These are phyloP conservation scores for Acronicta leporina DNA, from an alignment of 2,888 invertebrate genomes.

Conservation along the genomic window DNA sequence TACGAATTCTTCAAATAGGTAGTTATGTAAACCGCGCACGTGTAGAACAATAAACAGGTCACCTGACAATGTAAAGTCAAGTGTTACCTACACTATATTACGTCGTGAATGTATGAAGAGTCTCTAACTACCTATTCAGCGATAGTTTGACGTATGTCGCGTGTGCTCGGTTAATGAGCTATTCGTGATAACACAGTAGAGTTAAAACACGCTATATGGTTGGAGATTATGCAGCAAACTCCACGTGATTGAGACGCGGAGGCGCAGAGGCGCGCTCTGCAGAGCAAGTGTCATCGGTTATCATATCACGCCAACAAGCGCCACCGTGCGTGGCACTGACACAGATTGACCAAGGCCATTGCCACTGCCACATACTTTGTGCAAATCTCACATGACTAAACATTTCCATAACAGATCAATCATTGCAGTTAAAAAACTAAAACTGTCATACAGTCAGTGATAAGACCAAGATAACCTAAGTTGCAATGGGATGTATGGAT, in stretches of 20 bases:
- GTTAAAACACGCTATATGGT: slow-evolving; percentile 23
- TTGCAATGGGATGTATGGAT: slow-evolving; percentile 6
- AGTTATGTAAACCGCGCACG: slow-evolving; percentile 40
- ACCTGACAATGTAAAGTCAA: slow-evolving; percentile 47
- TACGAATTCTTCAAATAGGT: slow-evolving; percentile 6
- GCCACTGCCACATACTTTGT: slow-evolving; percentile 48
- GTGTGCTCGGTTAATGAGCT: slow-evolving; percentile 23
- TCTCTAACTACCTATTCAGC: slow-evolving; percentile 24
- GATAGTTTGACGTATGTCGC: slow-evolving; percentile 16
- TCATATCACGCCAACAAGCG: slow-evolving; percentile 58
- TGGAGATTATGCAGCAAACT: slow-evolving; percentile 8
- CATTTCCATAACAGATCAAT: slow-evolving; percentile 44
- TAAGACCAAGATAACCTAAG: slow-evolving; percentile 28
- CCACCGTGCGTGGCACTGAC: slow-evolving; percentile 68
- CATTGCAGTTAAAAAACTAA: slow-evolving; percentile 30
- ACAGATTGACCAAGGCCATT: slow-evolving; percentile 64
- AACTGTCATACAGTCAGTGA: slow-evolving; percentile 21
- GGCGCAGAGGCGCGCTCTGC: slow-evolving; percentile 14
- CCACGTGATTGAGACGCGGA: slow-evolving; percentile 46
- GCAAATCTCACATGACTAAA: slow-evolving; percentile 59
- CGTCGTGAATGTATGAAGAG: slow-evolving; percentile 20
- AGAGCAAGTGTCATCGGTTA: slow-evolving; percentile 46
- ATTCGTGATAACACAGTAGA: slow-evolving; percentile 30
- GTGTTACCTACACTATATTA: slow-evolving; percentile 25
- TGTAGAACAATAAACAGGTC: slow-evolving; percentile 45